Base-by-base conservation (phyloP, 2,797 vertebrate genomes). In the Tolypeutes matacus region DNA sequence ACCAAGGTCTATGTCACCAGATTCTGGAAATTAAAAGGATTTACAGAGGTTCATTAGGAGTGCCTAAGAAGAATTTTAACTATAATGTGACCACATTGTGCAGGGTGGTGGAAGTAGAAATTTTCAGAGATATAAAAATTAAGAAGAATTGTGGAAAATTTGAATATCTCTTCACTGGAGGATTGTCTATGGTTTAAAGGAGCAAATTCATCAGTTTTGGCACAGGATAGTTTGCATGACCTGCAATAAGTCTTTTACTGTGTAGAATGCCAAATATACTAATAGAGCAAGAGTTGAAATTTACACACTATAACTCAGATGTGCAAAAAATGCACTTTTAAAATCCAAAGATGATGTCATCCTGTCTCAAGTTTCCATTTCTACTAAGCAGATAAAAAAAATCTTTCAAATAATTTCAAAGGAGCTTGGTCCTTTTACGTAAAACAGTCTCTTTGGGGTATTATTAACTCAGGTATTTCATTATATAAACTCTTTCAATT, bases 331-430 rank as follows among this genome's bases (percentile, higher is more conserved):
- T 73, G 5, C 23, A 73, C 81, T 80, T 89, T 87, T 56, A 92
- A 67, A 93, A 93, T 58, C 49, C 93, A 92, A 92, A 92, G 56
- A 95, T 93, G 85, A 93, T 84, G 88, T 93, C 67, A 85, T 81
- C 7, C 20, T 93, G 46, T 92, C 84, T 95, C 76, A 80, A 60
- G 51, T 93, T 94, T 91, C 84, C 67, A 84, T 78, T 89, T 94
- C 84, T 80, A 93, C 58, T 72, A n/a, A 53, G 76, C 56, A 76
- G 70, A 69, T 96, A 49, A 77, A 87, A 77, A 87, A 51, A 76
- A 60, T 17, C 14, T 80, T 86, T 84, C 49, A 78, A 91, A 86
- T 76, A 29, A 11, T 73, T 94, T 91, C 46, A 80, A 86, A 72
- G 36, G 46, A 76, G 17, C 25, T 89, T 76, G 51, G 8, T 95